Evolutionary conservation across 2,113 vertebrate species (phyloP), one percentile per base, ranked within the genome.

Genomic region (Dicerorhinus sumatrensis): DNA sequence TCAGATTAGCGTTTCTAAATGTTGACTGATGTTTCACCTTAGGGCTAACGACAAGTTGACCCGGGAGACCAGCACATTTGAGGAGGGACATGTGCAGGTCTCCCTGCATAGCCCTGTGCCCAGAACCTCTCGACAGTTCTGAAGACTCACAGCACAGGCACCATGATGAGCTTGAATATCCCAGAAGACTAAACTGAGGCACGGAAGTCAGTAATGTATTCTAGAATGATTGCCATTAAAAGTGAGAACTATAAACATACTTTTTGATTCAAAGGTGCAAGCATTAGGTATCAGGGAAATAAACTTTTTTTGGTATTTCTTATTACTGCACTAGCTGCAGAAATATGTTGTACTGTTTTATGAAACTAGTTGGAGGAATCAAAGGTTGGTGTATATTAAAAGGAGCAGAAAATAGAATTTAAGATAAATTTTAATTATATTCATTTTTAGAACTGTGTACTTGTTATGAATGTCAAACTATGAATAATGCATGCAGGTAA

Each of bases 101-200:
- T 18, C 1, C 29, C 25, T 9, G 27, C 70, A 51, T 0, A 18
- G 46, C 10, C 21, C 4, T 8, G 14, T 10, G 60, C 58, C n/a
- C 3, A 5, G 79, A 46, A 6, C 8, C 9, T 20, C 36, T 17
- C 5, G 2, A 5, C 8, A 13, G 25, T 16, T 36, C 75, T 54
- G 8, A 6, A n/a, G 27, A 8, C 0, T 39, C 14, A 29, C 6
- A 0, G 16, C 14, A 17, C 0, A 0, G 0, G 3, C 14, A 8
- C 11, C 2, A 1, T 0, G 1, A 84, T 6, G n/a, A 54, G 36
- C 46, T 5, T 27, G 51, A 77, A 5, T 9, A 16, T 58, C 73
- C 29, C 60, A 56, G 36, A 39, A 51, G n/a, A 54, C 13, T 25
- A 6, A 3, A 9, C n/a, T 0, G 1, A 13, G 39, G n/a, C 51